These are phyloP conservation scores for Stegana nigrithorax DNA, from an alignment of 2,888 invertebrate species.

Conservation along the genomic window DNA sequence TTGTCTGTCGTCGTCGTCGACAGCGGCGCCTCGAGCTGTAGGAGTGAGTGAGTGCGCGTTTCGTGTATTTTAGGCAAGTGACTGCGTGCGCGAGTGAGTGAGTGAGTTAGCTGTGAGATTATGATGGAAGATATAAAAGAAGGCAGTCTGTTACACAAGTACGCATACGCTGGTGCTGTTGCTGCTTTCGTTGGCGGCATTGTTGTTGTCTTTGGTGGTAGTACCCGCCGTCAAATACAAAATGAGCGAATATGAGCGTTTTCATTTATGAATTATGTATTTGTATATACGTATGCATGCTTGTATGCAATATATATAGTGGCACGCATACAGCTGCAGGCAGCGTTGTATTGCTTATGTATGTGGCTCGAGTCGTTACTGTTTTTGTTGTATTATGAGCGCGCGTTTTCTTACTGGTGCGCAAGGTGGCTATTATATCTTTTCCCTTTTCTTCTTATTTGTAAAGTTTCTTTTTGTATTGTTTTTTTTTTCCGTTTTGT, in stretches of 20 bases:
- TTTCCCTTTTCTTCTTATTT: constrained; percentile 23
- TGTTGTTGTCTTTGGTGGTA: constrained; percentile 29
- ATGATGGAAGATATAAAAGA: constrained; percentile 63
- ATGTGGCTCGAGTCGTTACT: constrained; percentile 4
- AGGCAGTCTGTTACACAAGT: constrained; percentile 45
- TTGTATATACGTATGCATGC: constrained; percentile 32
- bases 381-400: constrained; percentile 40
- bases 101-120: constrained; percentile 45
- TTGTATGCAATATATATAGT: constrained; percentile 43
- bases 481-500: background rate
- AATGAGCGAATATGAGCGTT: constrained; percentile 63
- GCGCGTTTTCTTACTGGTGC: constrained; percentile 63
- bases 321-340: background rate
- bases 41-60: constrained; percentile 19
- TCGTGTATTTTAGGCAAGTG: background rate
- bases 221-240: constrained; percentile 34
- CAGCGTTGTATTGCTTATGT: background rate
- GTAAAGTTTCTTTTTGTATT: background rate
- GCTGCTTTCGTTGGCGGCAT: constrained; percentile 31
- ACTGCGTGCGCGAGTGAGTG: constrained; percentile 30
- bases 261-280: constrained; percentile 63
- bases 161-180: constrained; percentile 22
- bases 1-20: constrained; percentile 30
- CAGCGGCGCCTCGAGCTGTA: background rate
- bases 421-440: constrained; percentile 52